Evolutionary conservation across 2,888 invertebrate species (phyloP), one percentile per base, ranked within the genome.

Genomic region (Napeogenes sylphis): DNA sequence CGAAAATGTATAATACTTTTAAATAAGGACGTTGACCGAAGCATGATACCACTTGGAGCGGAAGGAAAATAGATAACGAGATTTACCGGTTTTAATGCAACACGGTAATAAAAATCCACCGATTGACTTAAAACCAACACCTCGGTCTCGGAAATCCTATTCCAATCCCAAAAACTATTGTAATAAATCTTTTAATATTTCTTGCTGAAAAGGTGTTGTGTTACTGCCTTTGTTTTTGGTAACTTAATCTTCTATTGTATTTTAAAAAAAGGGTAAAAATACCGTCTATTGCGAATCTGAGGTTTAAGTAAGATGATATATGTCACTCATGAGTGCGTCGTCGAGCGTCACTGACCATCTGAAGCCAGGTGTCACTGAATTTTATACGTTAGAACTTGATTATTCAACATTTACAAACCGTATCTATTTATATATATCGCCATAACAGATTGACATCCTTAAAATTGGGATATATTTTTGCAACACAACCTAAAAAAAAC

Each of bases 41-140:
- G 58, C 60, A 60, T 56, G 62, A 53, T 45, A 62, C 62, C 56
- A 56, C 60, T 62, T 58, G 56, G 53, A 62, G 58, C 67, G 67
- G 67, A 67, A 67, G 67, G 62, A 61, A 67, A 67, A 64, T 67
- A 67, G 62, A 67, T 67, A 65, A 67, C 67, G 56, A 67, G 65
- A 64, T 67, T 65, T 63, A 65, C 67, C 54, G 60, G 62, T 67
- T 61, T 59, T 57, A 62, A 65, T 55, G 38, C 60, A 62, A 58
- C 60, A 59, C 45, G 58, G 45, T 53, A 55, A 54, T 55, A 66
- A 61, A 64, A 59, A 59, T 54, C 21, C 32, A 38, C 58, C 14
- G 38, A 55, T 59, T 42, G 30, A 59, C 14, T 47, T 47, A 47
- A 47, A 47, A 47, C 4, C 8, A 14, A 47, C 21, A 47, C n/a